These are phyloP conservation scores for Cassiopea andromeda DNA, from an alignment of 30 jellyfish, hydroid and myxozoan genomes.

Conservation along the genomic window DNA sequence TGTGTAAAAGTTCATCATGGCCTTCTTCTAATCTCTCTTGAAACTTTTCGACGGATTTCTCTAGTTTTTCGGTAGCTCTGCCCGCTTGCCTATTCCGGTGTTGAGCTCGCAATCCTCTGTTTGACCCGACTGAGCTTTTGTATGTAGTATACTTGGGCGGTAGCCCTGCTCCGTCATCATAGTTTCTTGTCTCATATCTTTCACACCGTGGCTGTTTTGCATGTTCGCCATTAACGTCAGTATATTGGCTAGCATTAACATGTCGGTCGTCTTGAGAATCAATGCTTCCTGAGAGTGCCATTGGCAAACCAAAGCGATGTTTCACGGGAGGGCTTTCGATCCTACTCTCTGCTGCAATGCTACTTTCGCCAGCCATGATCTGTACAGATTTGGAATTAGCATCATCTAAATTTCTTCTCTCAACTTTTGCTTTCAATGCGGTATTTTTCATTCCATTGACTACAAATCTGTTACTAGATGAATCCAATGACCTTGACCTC, in stretches of 20 bases:
- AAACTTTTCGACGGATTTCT: conserved; percentile 56
- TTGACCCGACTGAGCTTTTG: background rate
- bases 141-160: conserved; percentile 16
- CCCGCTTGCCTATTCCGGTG: background rate
- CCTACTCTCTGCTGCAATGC: background rate
- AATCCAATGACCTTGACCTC: conserved; percentile 37
- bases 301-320: background rate
- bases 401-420: background rate
- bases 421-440: background rate
- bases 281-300: background rate
- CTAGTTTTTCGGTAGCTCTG: conserved; percentile 42
- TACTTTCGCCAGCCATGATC: background rate
- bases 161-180: conserved; percentile 8
- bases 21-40: conserved; percentile 42
- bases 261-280: background rate
- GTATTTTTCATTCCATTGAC: background rate
- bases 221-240: background rate
- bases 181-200: background rate
- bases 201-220: background rate
- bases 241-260: background rate
- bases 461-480: background rate
- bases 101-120: background rate
- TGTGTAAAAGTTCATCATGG: conserved; percentile 44
- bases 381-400: background rate
- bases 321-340: background rate